Evolutionary conservation across 2,888 invertebrate species (phyloP).

Genomic region (Coelinius sp.): DNA sequence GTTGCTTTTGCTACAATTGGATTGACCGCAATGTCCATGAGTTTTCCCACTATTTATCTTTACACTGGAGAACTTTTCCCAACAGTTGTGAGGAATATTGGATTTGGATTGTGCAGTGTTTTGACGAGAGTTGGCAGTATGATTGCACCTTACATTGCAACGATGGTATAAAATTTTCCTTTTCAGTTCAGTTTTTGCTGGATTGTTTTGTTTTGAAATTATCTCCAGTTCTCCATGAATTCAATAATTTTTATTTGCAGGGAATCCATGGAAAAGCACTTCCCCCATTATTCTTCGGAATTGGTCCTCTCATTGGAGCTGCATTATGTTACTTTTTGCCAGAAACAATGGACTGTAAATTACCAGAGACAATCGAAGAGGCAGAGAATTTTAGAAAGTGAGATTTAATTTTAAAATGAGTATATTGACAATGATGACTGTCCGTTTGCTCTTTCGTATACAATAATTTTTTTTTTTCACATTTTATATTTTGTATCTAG

Average conservation of each 20-base stretch:
- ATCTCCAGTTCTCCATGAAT: too few relatives aligned
- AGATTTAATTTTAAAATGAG: constrained; percentile 17
- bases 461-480: background rate
- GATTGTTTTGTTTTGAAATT: too few relatives aligned
- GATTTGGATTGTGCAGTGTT: constrained; percentile 88
- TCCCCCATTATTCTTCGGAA: constrained; percentile 72
- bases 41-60: constrained; percentile 89
- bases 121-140: constrained; percentile 89
- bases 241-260: constrained; percentile 46
- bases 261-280: constrained; percentile 59
- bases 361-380: constrained; percentile 73
- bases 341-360: constrained; percentile 72
- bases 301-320: constrained; percentile 70
- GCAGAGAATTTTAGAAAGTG: constrained; percentile 71
- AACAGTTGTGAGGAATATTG: constrained; percentile 89
- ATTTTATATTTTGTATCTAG: background rate
- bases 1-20: constrained; percentile 81
- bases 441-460: background rate
- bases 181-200: background rate
- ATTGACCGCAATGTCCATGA: constrained; percentile 85
- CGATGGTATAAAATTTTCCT: constrained; percentile 69
- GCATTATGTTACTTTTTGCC: constrained; percentile 71
- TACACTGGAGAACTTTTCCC: constrained; percentile 93
- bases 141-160: constrained; percentile 86
- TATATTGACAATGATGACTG: background rate